Evolutionary conservation across 2,113 vertebrate genomes (phyloP).

Genomic region (Alethe castanea): DNA sequence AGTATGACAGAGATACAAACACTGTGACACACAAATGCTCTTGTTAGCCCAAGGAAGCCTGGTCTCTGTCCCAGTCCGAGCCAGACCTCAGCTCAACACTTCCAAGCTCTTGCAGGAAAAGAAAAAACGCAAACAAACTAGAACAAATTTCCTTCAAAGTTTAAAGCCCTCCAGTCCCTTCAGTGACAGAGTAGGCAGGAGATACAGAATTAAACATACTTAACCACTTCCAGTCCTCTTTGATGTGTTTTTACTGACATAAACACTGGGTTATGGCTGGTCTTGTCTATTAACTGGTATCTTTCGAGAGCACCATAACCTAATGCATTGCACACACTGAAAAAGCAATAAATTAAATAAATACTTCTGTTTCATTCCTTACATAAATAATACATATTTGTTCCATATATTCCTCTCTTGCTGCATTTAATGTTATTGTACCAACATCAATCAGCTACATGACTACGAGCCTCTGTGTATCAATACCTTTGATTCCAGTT

Average conservation of each 20-base stretch:
- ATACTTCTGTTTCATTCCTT: not conserved
- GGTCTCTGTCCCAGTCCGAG: not conserved
- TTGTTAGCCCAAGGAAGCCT: not conserved
- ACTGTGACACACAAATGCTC: not conserved
- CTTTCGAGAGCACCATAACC: not conserved
- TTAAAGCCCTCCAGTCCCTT: not conserved
- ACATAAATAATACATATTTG: not conserved
- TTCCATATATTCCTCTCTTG: not conserved
- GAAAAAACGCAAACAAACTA: not conserved
- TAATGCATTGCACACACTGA: not conserved
- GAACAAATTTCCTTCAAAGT: not conserved
- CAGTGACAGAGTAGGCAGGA: not conserved
- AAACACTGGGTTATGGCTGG: not conserved
- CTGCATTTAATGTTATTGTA: not conserved
- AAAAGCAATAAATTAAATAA: not conserved
- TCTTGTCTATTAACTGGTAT: not conserved
- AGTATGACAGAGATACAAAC: not conserved
- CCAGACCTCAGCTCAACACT: not conserved
- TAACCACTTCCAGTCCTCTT: not conserved
- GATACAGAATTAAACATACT: not conserved
- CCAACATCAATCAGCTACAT: not conserved
- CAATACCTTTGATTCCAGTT: not conserved
- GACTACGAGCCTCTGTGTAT: not conserved
- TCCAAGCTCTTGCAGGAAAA: not conserved
- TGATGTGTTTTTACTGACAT: not conserved